These are phyloP conservation scores for Bradypus variegatus DNA, from an alignment of 2,797 vertebrate genomes.

Conservation along the genomic window DNA sequence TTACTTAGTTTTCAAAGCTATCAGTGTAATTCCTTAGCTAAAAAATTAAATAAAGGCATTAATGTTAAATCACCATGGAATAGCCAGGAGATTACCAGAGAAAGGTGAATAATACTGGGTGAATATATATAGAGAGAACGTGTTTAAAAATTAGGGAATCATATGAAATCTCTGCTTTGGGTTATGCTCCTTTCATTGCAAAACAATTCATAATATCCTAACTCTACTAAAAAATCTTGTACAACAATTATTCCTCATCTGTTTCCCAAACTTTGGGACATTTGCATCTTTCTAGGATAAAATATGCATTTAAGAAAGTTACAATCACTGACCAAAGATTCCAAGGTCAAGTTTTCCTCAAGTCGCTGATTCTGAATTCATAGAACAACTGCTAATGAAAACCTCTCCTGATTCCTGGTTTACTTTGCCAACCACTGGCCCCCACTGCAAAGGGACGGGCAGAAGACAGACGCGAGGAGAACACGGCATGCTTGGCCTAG, in stretches of 20 bases:
- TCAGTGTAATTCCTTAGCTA: not conserved
- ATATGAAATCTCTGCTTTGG: not conserved
- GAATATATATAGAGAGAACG: not conserved
- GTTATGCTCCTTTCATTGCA: not conserved
- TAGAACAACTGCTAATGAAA: not conserved
- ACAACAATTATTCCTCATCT: fast-evolving
- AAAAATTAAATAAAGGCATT: not conserved
- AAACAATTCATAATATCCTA: not conserved
- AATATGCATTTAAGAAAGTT: fast-evolving
- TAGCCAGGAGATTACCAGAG: not conserved
- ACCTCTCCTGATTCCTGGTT: not conserved
- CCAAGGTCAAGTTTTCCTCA: not conserved
- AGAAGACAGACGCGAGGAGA: not conserved
- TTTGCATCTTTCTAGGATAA: fast-evolving
- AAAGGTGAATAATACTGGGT: not conserved
- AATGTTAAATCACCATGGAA: not conserved
- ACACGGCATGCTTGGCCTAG: fast-evolving
- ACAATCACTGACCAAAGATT: fast-evolving
- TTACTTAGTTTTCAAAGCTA: slow-evolving; percentile 30
- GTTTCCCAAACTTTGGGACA: fast-evolving
- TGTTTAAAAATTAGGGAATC: not conserved
- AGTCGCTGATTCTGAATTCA: slow-evolving; percentile 36
- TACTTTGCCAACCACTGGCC: slow-evolving; percentile 23
- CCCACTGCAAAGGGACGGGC: slow-evolving; percentile 29
- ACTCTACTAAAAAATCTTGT: not conserved